These are phyloP conservation scores for Andrena camellia DNA, from an alignment of 2,888 invertebrate species.

Conservation along the genomic window DNA sequence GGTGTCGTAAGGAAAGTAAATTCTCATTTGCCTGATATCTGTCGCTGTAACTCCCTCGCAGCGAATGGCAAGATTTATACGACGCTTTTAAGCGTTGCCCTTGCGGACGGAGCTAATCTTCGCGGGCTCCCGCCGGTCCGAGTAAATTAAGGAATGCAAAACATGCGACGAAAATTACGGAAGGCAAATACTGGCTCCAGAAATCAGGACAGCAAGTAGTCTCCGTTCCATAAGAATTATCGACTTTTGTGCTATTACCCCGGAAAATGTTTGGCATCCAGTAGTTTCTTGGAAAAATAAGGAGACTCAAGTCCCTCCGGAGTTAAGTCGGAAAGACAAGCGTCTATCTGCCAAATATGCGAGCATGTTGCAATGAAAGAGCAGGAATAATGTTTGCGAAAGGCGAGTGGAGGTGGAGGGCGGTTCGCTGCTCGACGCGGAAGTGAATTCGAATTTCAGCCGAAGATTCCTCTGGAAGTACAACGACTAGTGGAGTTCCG, in stretches of 20 bases:
- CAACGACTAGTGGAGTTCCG: slow-evolving; percentile 24
- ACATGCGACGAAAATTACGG: background rate
- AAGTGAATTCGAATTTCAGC: slow-evolving; percentile 27
- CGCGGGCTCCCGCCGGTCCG: background rate
- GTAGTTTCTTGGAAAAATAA: background rate
- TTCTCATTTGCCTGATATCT: slow-evolving; percentile 18
- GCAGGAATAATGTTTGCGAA: slow-evolving; percentile 10
- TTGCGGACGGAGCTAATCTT: background rate
- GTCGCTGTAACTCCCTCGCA: slow-evolving; percentile 19
- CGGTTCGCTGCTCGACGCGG: slow-evolving; percentile 22
- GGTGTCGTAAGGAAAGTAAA: slow-evolving; percentile 21
- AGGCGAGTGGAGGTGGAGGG: background rate
- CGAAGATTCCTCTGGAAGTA: slow-evolving; percentile 36
- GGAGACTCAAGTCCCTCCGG: background rate
- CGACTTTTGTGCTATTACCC: background rate
- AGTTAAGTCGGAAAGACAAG: background rate
- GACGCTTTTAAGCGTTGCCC: background rate
- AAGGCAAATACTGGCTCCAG: no score
- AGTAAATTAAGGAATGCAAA: background rate
- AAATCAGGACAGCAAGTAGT: no score
- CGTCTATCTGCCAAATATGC: background rate
- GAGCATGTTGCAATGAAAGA: background rate
- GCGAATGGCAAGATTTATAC: background rate
- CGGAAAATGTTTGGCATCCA: background rate
- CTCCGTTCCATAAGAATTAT: background rate